These are phyloP conservation scores for Pocillopora meandrina DNA, from an alignment of 92 coral and sea anemone species.

Conservation along the genomic window DNA sequence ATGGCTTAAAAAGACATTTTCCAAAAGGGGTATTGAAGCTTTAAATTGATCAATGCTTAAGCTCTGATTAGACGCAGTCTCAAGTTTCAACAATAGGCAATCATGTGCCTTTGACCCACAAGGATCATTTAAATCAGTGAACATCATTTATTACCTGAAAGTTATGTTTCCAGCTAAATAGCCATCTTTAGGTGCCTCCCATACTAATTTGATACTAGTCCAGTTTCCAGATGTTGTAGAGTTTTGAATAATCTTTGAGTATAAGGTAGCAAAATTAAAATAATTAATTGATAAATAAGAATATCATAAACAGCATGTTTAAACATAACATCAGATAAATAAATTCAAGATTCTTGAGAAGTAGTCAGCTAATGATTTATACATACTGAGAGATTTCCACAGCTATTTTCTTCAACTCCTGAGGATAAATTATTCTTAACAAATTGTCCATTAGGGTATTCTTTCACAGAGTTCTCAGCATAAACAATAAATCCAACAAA, in stretches of 20 bases:
- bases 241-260: constrained; percentile 27
- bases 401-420: constrained; percentile 28
- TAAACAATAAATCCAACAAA: constrained; percentile 36
- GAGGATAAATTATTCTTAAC: constrained; percentile 18
- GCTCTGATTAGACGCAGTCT: too few species aligned
- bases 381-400: constrained; percentile 26
- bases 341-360: too few species aligned
- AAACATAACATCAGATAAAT: too few species aligned
- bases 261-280: background rate
- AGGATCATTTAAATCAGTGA: too few species aligned
- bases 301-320: too few species aligned
- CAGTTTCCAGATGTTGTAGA: constrained; percentile 36
- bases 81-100: too few species aligned
- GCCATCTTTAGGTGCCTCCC: constrained; percentile 19
- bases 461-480: constrained; percentile 36
- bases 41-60: too few species aligned
- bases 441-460: constrained; percentile 22
- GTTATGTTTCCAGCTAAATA: constrained; percentile 29
- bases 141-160: constrained; percentile 6
- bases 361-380: background rate
- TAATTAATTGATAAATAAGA: background rate
- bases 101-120: too few species aligned
- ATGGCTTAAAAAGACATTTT: too few species aligned
- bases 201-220: constrained; percentile 19
- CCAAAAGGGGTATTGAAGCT: too few species aligned